These are phyloP conservation scores for Trinectes maculatus DNA, from an alignment of 2,113 vertebrate species.

Conservation along the genomic window DNA sequence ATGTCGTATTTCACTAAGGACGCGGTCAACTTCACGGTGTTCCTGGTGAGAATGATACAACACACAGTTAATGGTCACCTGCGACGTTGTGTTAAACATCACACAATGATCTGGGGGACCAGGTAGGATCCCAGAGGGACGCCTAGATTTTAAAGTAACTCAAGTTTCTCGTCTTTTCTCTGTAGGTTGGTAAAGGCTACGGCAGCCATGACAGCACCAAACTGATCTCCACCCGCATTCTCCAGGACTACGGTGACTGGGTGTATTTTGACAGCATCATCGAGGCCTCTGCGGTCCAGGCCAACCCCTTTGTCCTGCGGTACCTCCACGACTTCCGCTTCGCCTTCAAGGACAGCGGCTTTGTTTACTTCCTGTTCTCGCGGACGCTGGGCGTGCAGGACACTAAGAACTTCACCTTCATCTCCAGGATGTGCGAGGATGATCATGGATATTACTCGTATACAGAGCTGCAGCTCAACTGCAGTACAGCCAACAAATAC, in stretches of 20 bases:
- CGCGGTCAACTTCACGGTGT: constrained; percentile 66
- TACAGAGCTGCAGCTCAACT: constrained; percentile 92
- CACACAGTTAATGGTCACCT: not conserved
- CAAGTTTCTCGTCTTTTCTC: not conserved
- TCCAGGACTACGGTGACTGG: constrained; percentile 80
- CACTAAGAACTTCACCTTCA: constrained; percentile 86
- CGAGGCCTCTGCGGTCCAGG: constrained; percentile 87
- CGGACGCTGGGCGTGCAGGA: constrained; percentile 84
- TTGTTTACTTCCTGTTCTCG: constrained; percentile 94
- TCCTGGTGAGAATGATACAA: constrained; percentile 79
- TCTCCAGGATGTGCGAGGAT: constrained; percentile 89
- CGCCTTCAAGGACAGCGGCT: constrained; percentile 85
- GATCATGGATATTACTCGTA: constrained; percentile 93
- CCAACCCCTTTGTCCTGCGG: constrained; percentile 81
- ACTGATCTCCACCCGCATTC: constrained; percentile 93
- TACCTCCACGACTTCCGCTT: constrained; percentile 84
- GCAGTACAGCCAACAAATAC: constrained; percentile 77
- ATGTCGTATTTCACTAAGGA: constrained; percentile 80
- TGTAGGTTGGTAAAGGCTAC: constrained; percentile 89
- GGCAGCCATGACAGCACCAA: constrained; percentile 91
- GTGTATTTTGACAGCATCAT: constrained; percentile 92
- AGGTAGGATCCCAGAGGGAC: no score
- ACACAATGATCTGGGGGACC: no score
- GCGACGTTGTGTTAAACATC: not conserved
- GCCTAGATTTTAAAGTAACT: not conserved